Conservation (phyloP, 2,113 vertebrate genomes). For the Perca fluviatilis region DNA sequence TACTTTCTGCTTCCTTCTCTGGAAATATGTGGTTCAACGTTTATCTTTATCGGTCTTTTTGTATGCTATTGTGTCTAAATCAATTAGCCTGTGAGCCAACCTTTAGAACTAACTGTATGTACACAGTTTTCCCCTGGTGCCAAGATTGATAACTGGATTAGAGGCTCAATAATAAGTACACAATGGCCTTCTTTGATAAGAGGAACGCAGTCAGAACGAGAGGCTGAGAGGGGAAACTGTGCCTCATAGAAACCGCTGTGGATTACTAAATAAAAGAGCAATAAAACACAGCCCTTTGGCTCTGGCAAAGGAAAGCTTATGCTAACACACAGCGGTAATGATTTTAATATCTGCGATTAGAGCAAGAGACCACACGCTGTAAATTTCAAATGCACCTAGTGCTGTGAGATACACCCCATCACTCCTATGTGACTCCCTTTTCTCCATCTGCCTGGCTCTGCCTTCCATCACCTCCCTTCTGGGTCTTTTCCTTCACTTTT, state of each 20-base stretch:
- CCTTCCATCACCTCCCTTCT: constrained; percentile 27
- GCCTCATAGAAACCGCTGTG: constrained; percentile 55
- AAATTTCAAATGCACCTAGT: constrained; percentile 51
- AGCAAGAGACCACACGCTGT: constrained; percentile 61
- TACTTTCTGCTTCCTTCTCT: not conserved
- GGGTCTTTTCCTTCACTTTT: constrained; percentile 22
- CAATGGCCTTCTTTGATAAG: constrained; percentile 75
- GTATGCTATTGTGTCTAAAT: constrained; percentile 53
- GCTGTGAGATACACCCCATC: constrained; percentile 30
- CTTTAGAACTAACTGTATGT: constrained; percentile 50
- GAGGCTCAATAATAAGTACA: constrained; percentile 59
- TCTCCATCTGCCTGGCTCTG: constrained; percentile 6
- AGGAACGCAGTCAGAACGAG: constrained; percentile 28
- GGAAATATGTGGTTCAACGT: constrained; percentile 25
- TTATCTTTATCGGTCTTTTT: constrained; percentile 33
- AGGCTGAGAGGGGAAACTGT: constrained; percentile 39
- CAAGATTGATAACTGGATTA: constrained; percentile 72
- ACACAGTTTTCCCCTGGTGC: constrained; percentile 17
- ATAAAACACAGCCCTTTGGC: constrained; percentile 72
- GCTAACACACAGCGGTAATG: constrained; percentile 69
- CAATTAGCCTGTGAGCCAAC: constrained; percentile 38
- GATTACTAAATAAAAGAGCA: constrained; percentile 73
- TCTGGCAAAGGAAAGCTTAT: constrained; percentile 50
- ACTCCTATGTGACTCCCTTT: not conserved
- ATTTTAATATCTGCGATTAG: constrained; percentile 73